phyloP scores from a whole-genome alignment of 2,113 vertebrate genomes.

The Cyprinodon variegatus region DNA sequence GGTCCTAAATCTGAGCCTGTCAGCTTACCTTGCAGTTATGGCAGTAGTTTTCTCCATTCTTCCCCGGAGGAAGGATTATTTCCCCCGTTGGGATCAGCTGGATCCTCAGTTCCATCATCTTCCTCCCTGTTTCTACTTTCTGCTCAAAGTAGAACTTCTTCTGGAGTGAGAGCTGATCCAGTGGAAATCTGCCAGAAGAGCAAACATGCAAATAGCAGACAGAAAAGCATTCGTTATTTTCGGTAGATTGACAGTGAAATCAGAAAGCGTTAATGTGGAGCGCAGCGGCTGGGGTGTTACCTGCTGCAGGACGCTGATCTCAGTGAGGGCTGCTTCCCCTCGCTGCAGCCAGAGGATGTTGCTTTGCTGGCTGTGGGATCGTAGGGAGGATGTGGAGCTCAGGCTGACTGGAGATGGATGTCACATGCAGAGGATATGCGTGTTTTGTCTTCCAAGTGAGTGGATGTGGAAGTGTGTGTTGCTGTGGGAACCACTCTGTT shows the following conservation, averaged over 20 bases:
- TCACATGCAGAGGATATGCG: conserved; percentile 70
- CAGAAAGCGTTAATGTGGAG: not conserved
- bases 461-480: conserved; percentile 9
- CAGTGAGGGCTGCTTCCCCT: conserved; percentile 62
- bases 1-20: conserved; percentile 10
- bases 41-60: conserved; percentile 73
- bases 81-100: conserved; percentile 74
- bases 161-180: conserved; percentile 9
- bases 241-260: not conserved
- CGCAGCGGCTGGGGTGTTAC: conserved; percentile 49
- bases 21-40: conserved; percentile 73
- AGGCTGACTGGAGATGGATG: conserved; percentile 46
- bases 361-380: conserved; percentile 45
- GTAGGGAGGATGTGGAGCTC: conserved; percentile 66
- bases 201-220: not conserved
- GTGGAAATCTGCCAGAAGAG: conserved; percentile 13
- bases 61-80: conserved; percentile 72
- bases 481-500: not conserved
- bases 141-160: conserved; percentile 2
- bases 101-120: conserved; percentile 75
- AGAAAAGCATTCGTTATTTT: not conserved
- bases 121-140: not conserved
- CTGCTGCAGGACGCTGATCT: conserved; percentile 54
- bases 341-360: conserved; percentile 60
- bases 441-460: conserved; percentile 41